A percentile compares a stretch with the other conserved stretches of the same genome.
phyloP scores from a whole-genome alignment of 2,888 invertebrate genomes.

The Mesorhabditis spiculigera region DNA sequence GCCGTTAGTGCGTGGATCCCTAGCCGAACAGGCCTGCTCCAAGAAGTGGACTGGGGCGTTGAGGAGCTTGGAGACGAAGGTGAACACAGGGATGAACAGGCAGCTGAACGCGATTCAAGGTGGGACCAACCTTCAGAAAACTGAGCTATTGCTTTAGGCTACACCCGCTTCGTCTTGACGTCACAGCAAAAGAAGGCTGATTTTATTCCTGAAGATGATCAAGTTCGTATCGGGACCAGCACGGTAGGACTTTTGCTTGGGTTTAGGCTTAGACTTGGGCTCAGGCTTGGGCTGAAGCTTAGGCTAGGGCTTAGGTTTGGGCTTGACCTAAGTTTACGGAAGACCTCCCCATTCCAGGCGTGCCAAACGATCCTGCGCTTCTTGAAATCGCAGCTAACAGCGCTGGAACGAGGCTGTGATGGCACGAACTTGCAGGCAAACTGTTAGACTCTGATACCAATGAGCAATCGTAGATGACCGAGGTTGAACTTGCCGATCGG shows the following conservation, averaged over 20 bases:
- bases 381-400: slow-evolving; percentile 64
- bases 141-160: slow-evolving; percentile 65
- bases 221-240: slow-evolving; percentile 27
- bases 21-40: slow-evolving; percentile 82
- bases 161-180: slow-evolving; percentile 83
- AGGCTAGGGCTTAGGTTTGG: too few species aligned
- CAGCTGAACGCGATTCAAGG: slow-evolving; percentile 74
- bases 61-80: slow-evolving; percentile 83
- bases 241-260: slow-evolving; percentile 10
- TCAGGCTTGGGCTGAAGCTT: too few species aligned
- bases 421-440: slow-evolving; percentile 79
- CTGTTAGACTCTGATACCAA: background rate
- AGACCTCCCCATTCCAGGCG: too few species aligned
- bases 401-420: slow-evolving; percentile 64
- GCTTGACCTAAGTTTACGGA: too few species aligned
- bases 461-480: background rate
- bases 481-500: background rate
- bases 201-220: slow-evolving; percentile 67
- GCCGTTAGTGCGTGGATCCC: slow-evolving; percentile 82
- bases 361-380: slow-evolving; percentile 73
- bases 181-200: slow-evolving; percentile 92
- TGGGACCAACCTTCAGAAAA: background rate
- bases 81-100: slow-evolving; percentile 70
- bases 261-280: background rate
- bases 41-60: slow-evolving; percentile 80